Evolutionary conservation across 2,113 vertebrate species (phyloP).

Genomic region (Tragelaphus strepsiceros): DNA sequence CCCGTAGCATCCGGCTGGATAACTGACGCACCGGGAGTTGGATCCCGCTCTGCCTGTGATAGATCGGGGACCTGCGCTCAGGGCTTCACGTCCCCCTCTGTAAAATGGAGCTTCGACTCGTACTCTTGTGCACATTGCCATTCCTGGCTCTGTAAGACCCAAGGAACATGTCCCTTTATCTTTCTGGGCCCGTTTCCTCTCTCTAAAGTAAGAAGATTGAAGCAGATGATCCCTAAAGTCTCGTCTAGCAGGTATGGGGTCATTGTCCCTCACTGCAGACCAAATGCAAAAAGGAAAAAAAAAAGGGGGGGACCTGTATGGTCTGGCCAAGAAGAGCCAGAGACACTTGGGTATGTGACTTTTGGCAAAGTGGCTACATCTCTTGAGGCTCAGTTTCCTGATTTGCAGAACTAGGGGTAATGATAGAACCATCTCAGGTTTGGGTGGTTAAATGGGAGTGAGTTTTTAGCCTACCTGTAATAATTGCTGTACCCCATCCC

Average conservation of each 20-base stretch:
- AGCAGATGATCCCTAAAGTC: not conserved
- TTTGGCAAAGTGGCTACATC: not conserved
- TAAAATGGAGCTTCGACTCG: not conserved
- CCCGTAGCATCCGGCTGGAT: not conserved
- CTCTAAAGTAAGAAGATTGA: not conserved
- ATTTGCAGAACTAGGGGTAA: not conserved
- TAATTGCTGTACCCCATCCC: not conserved
- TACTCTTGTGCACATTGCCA: not conserved
- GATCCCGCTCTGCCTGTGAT: not conserved
- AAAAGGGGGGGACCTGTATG: not conserved
- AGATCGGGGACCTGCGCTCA: not conserved
- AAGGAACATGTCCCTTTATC: not conserved
- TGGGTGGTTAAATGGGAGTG: not conserved
- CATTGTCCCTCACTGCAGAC: accelerated
- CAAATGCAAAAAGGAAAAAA: not conserved
- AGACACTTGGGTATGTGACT: not conserved
- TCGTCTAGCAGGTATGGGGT: not conserved
- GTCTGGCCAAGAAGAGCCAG: not conserved
- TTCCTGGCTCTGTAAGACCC: not conserved
- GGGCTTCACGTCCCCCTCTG: not conserved
- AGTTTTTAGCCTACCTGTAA: not conserved
- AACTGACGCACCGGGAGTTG: not conserved
- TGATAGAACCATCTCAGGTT: not conserved
- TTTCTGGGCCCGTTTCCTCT: not conserved
- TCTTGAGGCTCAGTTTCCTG: not conserved